Base-by-base conservation (phyloP, 1,140 invertebrate species). In the Micrasema longulum region DNA sequence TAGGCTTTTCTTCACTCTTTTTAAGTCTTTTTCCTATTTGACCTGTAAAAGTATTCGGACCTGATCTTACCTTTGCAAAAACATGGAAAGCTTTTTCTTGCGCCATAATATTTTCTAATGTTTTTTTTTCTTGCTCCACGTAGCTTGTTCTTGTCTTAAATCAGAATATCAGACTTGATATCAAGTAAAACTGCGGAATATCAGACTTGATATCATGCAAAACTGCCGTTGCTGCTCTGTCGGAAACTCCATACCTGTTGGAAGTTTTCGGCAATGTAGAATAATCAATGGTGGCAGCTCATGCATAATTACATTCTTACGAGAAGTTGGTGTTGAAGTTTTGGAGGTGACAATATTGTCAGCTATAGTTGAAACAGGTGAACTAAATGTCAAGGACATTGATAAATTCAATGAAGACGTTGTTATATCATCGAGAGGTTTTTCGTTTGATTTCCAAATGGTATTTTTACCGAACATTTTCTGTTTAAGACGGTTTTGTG, bases 141-240 rank as follows among this genome's bases (percentile, higher is more conserved):
- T 36, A 80, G 12, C 69, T 79, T 79, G 64, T 64, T 71, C 66
- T 65, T 76, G 36, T 80, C 79, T 38, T 79, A 75, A 23, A 77
- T 64, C 36, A 70, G 12, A 53, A 77, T 53, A 63, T 72, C 23
- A 50, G 66, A 71, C 22, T 53, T 71, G 71, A 57, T 31, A 62
- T 78, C 76, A 38, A 73, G 18, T 35, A 79, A 57, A 60, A 79
- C 75, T 47, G 71, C 69, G n/a, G 12, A 53, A 77, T 53, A 63
- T 72, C 23, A 50, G 66, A 71, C 22, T 53, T 71, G 71, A 57
- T 31, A 62, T 78, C 76, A 38, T 75, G 18, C 41, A 79, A 57
- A 66, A 76, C 78, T 57, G 69, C 78, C 23, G 79, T 77, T 38
- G 75, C 72, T 70, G 78, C 77, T 50, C 77, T 76, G 26, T 31